Conservation (phyloP, 2,113 vertebrate species). For the Brachirus orientalis region DNA sequence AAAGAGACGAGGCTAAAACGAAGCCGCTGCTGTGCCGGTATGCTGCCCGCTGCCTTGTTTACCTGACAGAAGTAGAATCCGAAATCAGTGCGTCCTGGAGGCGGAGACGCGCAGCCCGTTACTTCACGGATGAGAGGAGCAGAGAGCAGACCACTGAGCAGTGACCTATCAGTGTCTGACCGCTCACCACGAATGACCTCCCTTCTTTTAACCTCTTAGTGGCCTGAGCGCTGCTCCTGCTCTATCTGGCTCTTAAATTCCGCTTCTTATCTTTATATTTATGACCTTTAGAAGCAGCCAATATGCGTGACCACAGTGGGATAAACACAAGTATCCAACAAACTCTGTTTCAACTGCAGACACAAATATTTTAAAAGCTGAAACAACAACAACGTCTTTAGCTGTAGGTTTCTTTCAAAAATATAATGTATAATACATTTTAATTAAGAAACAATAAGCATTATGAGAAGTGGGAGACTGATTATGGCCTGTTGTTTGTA, state of each 20-base stretch:
- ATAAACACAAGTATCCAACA: too few species aligned
- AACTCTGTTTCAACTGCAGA: too few species aligned
- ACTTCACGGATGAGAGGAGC: constrained; percentile 55
- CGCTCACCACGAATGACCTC: constrained; percentile 49
- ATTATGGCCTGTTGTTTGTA: too few species aligned
- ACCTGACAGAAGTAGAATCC: background rate
- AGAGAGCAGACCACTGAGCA: constrained; percentile 73
- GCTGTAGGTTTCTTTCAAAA: too few species aligned
- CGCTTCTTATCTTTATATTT: background rate
- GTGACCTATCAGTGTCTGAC: constrained; percentile 76
- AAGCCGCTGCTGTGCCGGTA: background rate
- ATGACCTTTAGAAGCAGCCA: background rate
- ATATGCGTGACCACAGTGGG: too few species aligned
- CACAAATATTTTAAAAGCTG: too few species aligned
- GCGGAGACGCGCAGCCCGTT: constrained; percentile 62
- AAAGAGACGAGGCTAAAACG: background rate
- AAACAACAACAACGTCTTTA: too few species aligned
- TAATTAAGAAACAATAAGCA: too few species aligned
- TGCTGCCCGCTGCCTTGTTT: background rate
- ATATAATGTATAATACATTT: too few species aligned
- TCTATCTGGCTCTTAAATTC: background rate
- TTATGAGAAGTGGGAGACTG: too few species aligned
- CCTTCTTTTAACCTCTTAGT: constrained; percentile 66
- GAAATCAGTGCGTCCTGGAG: constrained; percentile 60
- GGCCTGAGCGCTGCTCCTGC: constrained; percentile 1